Conservation (phyloP, 2,888 invertebrate species). For the Yponomeuta plumbellus region DNA sequence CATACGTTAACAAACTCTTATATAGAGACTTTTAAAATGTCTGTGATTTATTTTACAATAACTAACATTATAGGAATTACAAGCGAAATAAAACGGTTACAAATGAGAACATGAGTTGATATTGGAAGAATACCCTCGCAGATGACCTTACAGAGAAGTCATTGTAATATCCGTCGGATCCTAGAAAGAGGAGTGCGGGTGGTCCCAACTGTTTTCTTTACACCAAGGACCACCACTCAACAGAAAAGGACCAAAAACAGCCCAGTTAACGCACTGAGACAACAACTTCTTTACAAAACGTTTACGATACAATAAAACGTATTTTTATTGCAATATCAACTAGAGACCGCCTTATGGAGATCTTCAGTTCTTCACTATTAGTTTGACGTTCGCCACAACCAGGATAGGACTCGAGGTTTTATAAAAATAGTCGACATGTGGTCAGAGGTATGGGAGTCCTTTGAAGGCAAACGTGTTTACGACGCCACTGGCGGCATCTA, state of each 20-base stretch:
- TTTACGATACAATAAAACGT: constrained; percentile 38
- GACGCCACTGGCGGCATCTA: constrained; percentile 45
- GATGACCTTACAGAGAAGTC: neutral
- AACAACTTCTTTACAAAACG: constrained; percentile 15
- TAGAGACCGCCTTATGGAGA: neutral
- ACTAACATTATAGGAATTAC: no score
- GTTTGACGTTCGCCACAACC: neutral
- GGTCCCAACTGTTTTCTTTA: neutral
- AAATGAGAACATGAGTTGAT: no score
- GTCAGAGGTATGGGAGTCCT: neutral
- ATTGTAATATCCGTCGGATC: no score
- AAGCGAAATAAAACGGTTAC: no score
- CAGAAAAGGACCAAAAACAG: constrained; percentile 4
- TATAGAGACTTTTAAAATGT: no score
- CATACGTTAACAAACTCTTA: no score
- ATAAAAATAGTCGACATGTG: neutral
- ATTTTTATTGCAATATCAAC: constrained; percentile 3
- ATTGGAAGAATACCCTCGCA: no score
- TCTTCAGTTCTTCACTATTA: neutral
- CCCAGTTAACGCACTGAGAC: neutral
- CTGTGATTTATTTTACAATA: no score
- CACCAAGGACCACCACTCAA: constrained; percentile 7
- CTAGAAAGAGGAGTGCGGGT: neutral
- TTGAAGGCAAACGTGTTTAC: neutral
- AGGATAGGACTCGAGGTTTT: neutral